These are phyloP conservation scores for Drosophila leonis DNA, from an alignment of 2,888 invertebrate species.

Conservation along the genomic window DNA sequence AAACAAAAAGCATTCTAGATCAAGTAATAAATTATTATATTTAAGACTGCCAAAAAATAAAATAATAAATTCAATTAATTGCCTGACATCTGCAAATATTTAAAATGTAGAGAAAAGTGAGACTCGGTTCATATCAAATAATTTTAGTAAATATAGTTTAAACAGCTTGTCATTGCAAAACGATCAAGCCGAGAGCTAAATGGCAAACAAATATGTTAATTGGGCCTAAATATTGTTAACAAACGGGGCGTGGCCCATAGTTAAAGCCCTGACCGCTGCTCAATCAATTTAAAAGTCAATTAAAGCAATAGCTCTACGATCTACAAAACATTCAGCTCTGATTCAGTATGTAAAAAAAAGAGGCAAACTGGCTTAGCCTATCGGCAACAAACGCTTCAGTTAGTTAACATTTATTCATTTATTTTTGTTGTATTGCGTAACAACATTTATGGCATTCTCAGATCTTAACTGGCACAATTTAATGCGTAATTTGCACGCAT, in stretches of 20 bases:
- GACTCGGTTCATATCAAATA: not conserved
- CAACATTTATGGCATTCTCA: slow-evolving; percentile 61
- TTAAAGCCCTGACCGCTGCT: slow-evolving; percentile 35
- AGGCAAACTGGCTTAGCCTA: slow-evolving; percentile 42
- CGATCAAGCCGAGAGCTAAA: slow-evolving; percentile 16
- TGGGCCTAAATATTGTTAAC: slow-evolving; percentile 35
- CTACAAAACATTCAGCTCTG: slow-evolving; percentile 40
- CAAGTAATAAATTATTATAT: not conserved
- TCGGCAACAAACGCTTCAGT: slow-evolving; percentile 19
- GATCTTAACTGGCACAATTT: slow-evolving; percentile 61
- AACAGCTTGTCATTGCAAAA: slow-evolving; percentile 18
- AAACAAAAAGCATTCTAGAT: not conserved
- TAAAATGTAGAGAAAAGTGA: not conserved
- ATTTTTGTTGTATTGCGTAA: slow-evolving; percentile 19
- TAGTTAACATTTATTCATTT: slow-evolving; percentile 18
- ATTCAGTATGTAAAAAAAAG: slow-evolving; percentile 24
- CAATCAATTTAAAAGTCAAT: slow-evolving; percentile 63
- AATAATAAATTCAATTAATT: not conserved
- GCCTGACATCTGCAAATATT: not conserved
- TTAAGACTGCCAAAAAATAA: not conserved
- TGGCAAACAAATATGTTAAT: slow-evolving; percentile 47
- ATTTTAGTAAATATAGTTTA: not conserved
- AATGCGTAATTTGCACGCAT: slow-evolving; percentile 66
- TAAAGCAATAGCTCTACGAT: slow-evolving; percentile 49
- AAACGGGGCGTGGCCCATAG: slow-evolving; percentile 43